Percentiles rank a stretch among this genome's conserved stretches.
Conservation (phyloP, 2,888 invertebrate genomes). For the Beris morrisii region DNA sequence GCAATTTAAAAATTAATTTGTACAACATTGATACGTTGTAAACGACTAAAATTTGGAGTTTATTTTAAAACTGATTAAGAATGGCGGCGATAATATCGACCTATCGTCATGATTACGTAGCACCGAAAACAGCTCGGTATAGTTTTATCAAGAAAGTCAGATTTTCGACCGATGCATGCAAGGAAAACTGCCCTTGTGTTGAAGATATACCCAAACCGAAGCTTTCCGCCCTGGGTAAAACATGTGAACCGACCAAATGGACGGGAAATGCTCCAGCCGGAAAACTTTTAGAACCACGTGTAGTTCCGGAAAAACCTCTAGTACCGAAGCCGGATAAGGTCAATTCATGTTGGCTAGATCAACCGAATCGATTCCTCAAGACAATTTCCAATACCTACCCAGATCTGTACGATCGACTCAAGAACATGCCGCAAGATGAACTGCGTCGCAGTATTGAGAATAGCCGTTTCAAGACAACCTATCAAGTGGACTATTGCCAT, state of each 20-base stretch:
- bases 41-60: too few species aligned
- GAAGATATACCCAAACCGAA: conserved; percentile 10
- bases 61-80: neutral
- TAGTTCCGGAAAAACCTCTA: conserved; percentile 48
- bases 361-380: conserved; percentile 50
- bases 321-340: conserved; percentile 26
- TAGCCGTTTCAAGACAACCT: conserved; percentile 61
- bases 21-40: too few species aligned
- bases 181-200: conserved; percentile 15
- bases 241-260: conserved; percentile 48
- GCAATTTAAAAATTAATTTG: too few species aligned
- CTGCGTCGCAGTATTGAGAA: conserved; percentile 58
- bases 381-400: conserved; percentile 58
- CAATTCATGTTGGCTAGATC: conserved; percentile 40
- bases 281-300: conserved; percentile 48
- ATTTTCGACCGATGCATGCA: neutral
- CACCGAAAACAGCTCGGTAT: conserved; percentile 48
- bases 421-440: conserved; percentile 58
- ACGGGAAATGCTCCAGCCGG: conserved; percentile 53
- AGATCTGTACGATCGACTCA: conserved; percentile 60
- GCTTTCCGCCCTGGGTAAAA: conserved; percentile 39
- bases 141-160: conserved; percentile 3
- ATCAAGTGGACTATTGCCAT: conserved; percentile 61
- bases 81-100: conserved; percentile 45
- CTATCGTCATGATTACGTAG: conserved; percentile 52